phyloP scores from a whole-genome alignment of 2,797 vertebrate genomes.

The Lycodopsis pacificus region DNA sequence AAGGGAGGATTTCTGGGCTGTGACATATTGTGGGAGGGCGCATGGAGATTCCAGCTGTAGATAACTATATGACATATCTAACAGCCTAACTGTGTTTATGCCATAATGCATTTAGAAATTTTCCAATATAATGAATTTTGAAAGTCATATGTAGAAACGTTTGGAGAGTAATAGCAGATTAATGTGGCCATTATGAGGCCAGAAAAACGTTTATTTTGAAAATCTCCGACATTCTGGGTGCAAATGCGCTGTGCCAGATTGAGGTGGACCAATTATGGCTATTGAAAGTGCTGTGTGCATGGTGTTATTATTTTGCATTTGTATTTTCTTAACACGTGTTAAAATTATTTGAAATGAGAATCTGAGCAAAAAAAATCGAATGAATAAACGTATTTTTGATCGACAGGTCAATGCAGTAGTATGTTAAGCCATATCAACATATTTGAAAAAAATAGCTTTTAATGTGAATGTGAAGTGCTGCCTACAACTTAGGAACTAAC shows the following conservation, averaged over 20 bases:
- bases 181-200: not conserved
- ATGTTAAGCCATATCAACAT: not conserved
- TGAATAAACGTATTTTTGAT: not conserved
- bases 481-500: not conserved
- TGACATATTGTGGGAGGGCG: constrained; percentile 40
- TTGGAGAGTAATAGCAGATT: not conserved
- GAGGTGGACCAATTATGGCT: not conserved
- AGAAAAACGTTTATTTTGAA: not conserved
- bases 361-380: not conserved
- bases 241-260: not conserved
- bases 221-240: not conserved
- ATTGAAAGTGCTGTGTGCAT: not conserved
- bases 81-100: not conserved
- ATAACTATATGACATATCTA: not conserved
- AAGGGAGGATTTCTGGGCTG: constrained; percentile 40
- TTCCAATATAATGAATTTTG: not conserved
- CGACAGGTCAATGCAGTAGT: not conserved
- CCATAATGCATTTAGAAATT: not conserved
- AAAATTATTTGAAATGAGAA: not conserved
- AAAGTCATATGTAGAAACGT: not conserved
- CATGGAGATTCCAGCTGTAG: not conserved
- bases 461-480: not conserved
- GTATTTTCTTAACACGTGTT: not conserved
- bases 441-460: not conserved
- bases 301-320: not conserved